Percentiles rank a stretch among this genome's conserved stretches.
Conservation (phyloP, 2,888 invertebrate species). For the Margaritifera margaritifera region DNA sequence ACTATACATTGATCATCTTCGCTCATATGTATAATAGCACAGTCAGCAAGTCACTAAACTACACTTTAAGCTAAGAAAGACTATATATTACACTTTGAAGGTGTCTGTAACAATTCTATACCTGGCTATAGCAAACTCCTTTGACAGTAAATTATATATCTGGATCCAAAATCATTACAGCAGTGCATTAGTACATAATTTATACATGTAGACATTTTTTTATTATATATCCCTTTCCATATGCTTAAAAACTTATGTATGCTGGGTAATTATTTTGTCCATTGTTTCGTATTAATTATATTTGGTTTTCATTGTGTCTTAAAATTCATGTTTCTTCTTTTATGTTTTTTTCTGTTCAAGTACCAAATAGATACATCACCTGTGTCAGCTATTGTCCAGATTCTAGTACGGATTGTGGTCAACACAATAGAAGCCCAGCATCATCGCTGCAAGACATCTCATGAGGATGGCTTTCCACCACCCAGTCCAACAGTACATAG, state of each 20-base stretch:
- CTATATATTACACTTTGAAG: background rate
- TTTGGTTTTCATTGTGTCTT: background rate
- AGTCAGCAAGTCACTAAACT: too few species aligned
- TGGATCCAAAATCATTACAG: background rate
- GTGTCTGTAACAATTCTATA: too few species aligned
- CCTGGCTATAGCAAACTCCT: too few species aligned
- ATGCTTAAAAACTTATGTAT: too few species aligned
- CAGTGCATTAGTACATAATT: background rate
- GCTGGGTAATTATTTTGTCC: background rate
- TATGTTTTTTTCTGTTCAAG: constrained; percentile 37
- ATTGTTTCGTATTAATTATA: background rate
- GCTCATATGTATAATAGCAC: too few species aligned
- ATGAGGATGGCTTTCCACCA: constrained; percentile 64
- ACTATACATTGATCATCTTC: too few species aligned
- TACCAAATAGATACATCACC: constrained; percentile 70
- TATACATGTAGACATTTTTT: background rate
- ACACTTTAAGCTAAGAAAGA: too few species aligned
- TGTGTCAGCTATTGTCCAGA: constrained; percentile 75
- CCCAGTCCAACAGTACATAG: constrained; percentile 68
- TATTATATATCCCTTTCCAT: too few species aligned
- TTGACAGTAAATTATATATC: background rate
- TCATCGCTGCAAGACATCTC: constrained; percentile 89
- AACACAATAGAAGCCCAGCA: constrained; percentile 93
- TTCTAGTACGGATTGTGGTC: constrained; percentile 89
- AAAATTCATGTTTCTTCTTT: background rate